Evolutionary conservation across 2,888 invertebrate genomes (phyloP).

Genomic region (Papilio gigon): DNA sequence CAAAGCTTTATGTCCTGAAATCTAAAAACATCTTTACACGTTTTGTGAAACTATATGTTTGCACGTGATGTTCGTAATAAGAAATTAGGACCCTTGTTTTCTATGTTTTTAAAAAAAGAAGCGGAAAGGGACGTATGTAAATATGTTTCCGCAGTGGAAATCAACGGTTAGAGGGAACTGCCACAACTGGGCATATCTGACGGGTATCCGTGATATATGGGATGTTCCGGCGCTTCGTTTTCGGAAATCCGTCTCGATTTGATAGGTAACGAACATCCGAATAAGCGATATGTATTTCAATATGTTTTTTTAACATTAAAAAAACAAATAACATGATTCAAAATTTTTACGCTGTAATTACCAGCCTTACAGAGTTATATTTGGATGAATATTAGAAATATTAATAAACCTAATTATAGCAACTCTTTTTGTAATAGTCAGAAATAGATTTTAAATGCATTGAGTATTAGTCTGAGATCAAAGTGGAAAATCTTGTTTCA

Average conservation of each 20-base stretch:
- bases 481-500: conserved; percentile 21
- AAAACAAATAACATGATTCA: too few species aligned
- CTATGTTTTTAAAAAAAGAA: too few species aligned
- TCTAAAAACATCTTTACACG: too few species aligned
- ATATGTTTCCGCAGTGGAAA: background rate
- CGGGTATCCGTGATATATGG: background rate
- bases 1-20: too few species aligned
- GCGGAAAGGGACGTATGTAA: too few species aligned
- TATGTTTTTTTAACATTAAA: background rate
- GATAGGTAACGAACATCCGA: background rate
- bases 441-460: conserved; percentile 19
- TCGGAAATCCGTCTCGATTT: conserved; percentile 20
- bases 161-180: background rate
- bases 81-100: too few species aligned
- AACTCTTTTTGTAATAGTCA: background rate
- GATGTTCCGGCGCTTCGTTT: conserved; percentile 11
- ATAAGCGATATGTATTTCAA: background rate
- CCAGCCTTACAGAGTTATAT: too few species aligned
- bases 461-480: conserved; percentile 2
- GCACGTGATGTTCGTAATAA: too few species aligned
- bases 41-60: too few species aligned
- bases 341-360: too few species aligned
- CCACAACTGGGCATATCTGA: background rate
- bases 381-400: too few species aligned
- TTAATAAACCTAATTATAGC: too few species aligned